Conservation (phyloP, 1,140 invertebrate species). For the Acromyrmex heyeri region DNA sequence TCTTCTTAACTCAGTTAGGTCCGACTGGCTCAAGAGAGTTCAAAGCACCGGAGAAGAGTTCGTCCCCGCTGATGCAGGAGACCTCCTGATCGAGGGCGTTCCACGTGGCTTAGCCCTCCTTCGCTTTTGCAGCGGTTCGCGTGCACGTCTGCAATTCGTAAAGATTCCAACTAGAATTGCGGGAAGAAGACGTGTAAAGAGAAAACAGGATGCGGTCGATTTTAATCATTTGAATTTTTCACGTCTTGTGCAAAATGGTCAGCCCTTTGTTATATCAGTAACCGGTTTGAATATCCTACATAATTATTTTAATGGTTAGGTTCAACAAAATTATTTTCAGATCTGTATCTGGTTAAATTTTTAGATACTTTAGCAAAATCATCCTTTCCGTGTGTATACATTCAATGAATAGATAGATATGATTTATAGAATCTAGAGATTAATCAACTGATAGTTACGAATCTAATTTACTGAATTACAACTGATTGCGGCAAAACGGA, state of each 20-base stretch:
- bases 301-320: too few relatives aligned
- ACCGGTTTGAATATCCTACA: too few relatives aligned
- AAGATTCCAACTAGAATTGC: neutral
- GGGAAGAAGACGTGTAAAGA: neutral
- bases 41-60: slow-evolving; percentile 31
- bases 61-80: slow-evolving; percentile 25
- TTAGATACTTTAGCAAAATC: too few relatives aligned
- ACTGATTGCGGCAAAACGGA: neutral
- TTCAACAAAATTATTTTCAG: too few relatives aligned
- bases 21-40: slow-evolving; percentile 65
- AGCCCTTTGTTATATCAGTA: too few relatives aligned
- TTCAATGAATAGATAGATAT: neutral
- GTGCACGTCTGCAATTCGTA: slow-evolving; percentile 31
- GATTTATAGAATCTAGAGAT: neutral
- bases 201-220: neutral
- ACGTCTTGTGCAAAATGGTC: neutral
- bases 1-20: slow-evolving; percentile 72
- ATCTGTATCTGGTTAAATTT: too few relatives aligned
- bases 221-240: neutral
- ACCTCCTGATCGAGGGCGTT: slow-evolving; percentile 53
- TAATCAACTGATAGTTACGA: neutral
- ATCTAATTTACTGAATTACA: slow-evolving; percentile 1
- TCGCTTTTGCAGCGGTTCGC: slow-evolving; percentile 20
- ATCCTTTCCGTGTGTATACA: too few relatives aligned
- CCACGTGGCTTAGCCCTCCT: slow-evolving; percentile 34